These are phyloP conservation scores for Gymnoscopelus braueri DNA, from an alignment of 2,797 vertebrate species.

Conservation along the genomic window DNA sequence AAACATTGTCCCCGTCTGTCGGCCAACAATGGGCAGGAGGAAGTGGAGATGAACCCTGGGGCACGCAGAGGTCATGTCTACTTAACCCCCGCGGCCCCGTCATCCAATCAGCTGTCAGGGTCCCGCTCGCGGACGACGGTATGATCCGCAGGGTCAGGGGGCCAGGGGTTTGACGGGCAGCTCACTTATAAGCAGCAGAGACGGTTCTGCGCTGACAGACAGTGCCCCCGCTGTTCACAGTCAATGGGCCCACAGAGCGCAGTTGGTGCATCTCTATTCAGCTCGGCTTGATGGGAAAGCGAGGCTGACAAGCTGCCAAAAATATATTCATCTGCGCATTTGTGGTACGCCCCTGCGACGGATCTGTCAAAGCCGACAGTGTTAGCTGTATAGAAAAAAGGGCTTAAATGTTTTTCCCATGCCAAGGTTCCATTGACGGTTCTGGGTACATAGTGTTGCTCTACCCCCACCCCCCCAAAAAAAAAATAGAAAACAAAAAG, in stretches of 20 bases:
- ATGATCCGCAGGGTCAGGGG: slow-evolving; percentile 70
- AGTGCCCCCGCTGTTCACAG: slow-evolving; percentile 59
- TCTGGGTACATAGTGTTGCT: slow-evolving; percentile 4
- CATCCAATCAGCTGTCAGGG: slow-evolving; percentile 79
- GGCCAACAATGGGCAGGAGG: slow-evolving; percentile 76
- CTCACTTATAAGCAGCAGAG: slow-evolving; percentile 53
- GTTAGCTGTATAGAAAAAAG: slow-evolving; percentile 10
- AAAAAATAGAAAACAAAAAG: neutral
- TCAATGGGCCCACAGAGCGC: slow-evolving; percentile 35
- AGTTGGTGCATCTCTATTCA: slow-evolving; percentile 56
- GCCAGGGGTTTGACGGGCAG: slow-evolving; percentile 69
- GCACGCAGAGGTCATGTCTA: slow-evolving; percentile 79
- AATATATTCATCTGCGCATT: slow-evolving; percentile 46
- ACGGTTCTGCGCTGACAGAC: slow-evolving; percentile 52
- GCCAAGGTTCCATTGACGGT: slow-evolving; percentile 16
- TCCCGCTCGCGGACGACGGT: slow-evolving; percentile 66
- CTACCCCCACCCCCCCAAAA: neutral
- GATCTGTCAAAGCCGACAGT: slow-evolving; percentile 32
- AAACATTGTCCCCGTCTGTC: slow-evolving; percentile 67
- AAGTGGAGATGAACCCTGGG: slow-evolving; percentile 80
- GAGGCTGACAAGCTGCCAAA: slow-evolving; percentile 55
- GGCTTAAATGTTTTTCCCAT: slow-evolving; percentile 18
- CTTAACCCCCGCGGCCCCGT: slow-evolving; percentile 79
- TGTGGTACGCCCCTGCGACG: slow-evolving; percentile 14
- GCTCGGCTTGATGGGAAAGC: slow-evolving; percentile 35